phyloP scores from a whole-genome alignment of 2,888 invertebrate genomes.

The Clanis bilineata region DNA sequence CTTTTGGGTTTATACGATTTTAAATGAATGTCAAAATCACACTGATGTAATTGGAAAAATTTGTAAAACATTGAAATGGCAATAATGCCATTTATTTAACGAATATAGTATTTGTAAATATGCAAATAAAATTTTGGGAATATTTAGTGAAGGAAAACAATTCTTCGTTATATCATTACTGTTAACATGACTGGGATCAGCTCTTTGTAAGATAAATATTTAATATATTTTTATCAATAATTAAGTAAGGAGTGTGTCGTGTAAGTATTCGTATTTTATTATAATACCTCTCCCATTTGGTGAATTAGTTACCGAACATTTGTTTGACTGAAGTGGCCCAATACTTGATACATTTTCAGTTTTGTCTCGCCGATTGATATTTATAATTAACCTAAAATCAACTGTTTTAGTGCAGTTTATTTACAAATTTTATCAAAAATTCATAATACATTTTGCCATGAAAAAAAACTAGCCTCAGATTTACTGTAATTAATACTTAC shows the following conservation, averaged over 20 bases:
- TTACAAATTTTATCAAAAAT: no score
- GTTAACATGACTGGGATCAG: background rate
- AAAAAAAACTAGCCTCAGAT: no score
- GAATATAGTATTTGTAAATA: no score
- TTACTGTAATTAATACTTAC: no score
- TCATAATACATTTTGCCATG: no score
- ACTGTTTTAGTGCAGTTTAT: no score
- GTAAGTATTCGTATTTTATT: conserved; percentile 2
- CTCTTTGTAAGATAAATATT: background rate
- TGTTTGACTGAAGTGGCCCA: conserved; percentile 8
- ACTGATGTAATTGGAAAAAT: no score
- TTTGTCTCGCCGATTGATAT: background rate
- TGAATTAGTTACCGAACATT: background rate
- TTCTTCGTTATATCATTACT: background rate
- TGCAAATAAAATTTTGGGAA: background rate
- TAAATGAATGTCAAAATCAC: no score
- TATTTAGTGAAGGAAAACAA: background rate
- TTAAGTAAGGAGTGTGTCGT: background rate
- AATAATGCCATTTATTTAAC: no score
- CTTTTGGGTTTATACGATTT: background rate
- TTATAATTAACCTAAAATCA: background rate
- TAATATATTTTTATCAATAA: conserved; percentile 10
- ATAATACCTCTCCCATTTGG: background rate
- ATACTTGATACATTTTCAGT: background rate
- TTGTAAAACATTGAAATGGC: no score